Evolutionary conservation across 2,113 vertebrate species (phyloP).

Genomic region (Antigone vipio): DNA sequence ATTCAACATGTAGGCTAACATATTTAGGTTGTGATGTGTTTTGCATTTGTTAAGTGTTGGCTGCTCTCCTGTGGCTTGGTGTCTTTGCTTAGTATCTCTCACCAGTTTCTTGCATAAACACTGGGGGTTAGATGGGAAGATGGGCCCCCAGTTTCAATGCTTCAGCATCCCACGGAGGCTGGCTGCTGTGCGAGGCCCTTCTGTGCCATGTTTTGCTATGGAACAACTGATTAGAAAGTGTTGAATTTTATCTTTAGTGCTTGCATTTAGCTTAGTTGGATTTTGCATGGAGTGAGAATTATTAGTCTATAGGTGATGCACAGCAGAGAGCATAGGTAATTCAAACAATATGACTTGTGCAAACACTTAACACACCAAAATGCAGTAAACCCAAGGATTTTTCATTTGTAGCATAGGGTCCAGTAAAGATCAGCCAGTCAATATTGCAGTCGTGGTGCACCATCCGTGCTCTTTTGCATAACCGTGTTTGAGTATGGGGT

Average conservation of each 20-base stretch:
- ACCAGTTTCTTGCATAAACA: not conserved
- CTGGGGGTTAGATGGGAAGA: not conserved
- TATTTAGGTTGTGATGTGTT: not conserved
- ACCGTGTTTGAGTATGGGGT: not conserved
- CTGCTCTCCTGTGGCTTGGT: constrained; percentile 4
- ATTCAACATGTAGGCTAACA: not conserved
- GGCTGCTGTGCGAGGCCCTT: not conserved
- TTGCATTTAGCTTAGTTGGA: not conserved
- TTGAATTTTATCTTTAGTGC: not conserved
- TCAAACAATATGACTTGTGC: not conserved
- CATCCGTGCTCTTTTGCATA: not conserved
- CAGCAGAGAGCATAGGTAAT: not conserved
- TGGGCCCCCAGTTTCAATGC: not conserved
- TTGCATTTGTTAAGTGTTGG: constrained; percentile 14
- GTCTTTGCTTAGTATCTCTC: not conserved
- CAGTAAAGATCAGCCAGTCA: not conserved
- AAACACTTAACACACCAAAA: not conserved
- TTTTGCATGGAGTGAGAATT: not conserved
- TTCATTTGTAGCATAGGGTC: not conserved
- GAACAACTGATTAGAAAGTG: not conserved
- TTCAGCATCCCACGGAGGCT: not conserved
- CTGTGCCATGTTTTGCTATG: not conserved
- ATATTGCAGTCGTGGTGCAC: not conserved
- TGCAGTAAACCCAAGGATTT: not conserved
- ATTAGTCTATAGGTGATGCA: not conserved